Percentiles rank a stretch among this genome's conserved stretches.
These are phyloP conservation scores for Nyctalus aviator DNA, from an alignment of 2,797 vertebrate species.

Conservation along the genomic window DNA sequence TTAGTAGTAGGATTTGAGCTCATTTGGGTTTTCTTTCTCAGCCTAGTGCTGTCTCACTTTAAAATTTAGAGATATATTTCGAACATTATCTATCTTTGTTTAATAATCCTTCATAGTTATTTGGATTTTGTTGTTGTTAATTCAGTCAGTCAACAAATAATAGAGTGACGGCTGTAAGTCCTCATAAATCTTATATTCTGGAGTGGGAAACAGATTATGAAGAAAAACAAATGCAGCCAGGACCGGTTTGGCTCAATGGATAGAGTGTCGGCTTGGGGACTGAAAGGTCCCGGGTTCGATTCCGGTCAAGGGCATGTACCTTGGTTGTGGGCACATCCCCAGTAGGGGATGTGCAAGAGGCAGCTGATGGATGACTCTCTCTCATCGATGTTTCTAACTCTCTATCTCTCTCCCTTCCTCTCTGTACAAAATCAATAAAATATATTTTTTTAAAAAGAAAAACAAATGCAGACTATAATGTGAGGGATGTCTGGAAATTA, in stretches of 20 bases:
- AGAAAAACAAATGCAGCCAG: background rate
- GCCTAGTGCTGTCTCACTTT: background rate
- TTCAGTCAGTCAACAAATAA: background rate
- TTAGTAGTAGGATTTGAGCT: background rate
- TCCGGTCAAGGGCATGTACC: too few relatives aligned
- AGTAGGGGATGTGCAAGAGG: too few relatives aligned
- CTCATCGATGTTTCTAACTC: too few relatives aligned
- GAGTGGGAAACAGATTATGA: background rate
- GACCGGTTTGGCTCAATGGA: too few relatives aligned
- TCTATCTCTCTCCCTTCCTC: too few relatives aligned
- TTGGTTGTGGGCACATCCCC: too few relatives aligned
- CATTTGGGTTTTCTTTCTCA: background rate
- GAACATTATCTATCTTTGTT: background rate
- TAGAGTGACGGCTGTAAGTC: background rate
- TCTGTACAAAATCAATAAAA: too few relatives aligned
- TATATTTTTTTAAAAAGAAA: too few relatives aligned
- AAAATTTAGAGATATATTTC: background rate
- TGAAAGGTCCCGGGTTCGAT: too few relatives aligned
- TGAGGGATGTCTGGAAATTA: background rate
- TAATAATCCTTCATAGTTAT: background rate
- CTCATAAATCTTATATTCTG: background rate
- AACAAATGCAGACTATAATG: background rate
- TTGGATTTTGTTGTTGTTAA: background rate
- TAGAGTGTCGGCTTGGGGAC: too few relatives aligned
- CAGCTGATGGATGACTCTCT: too few relatives aligned